Conservation (phyloP, 2,888 invertebrate species). For the Hololepta plana region DNA sequence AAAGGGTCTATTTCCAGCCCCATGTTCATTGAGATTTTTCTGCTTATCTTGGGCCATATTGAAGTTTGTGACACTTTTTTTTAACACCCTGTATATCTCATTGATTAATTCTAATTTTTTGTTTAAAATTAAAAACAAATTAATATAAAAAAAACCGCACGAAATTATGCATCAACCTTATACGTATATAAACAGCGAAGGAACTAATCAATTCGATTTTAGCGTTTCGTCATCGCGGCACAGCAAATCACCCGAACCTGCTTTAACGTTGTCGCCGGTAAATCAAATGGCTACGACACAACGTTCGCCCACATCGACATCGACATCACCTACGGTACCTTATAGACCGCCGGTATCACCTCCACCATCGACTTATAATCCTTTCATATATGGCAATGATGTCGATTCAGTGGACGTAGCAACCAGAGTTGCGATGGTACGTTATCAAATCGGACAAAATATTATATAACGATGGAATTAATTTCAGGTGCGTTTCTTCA, state of each 20-base stretch:
- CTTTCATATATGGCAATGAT: constrained; percentile 83
- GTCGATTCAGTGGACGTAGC: constrained; percentile 98
- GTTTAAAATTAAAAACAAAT: too few relatives aligned
- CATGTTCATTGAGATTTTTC: too few relatives aligned
- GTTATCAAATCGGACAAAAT: constrained; percentile 2
- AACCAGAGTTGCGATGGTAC: constrained; percentile 90
- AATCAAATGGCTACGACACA: constrained; percentile 12
- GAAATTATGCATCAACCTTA: too few relatives aligned
- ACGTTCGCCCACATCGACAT: constrained; percentile 10
- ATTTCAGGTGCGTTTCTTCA: constrained; percentile 80
- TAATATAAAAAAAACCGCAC: too few relatives aligned
- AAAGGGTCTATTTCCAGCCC: too few relatives aligned
- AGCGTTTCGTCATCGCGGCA: constrained; percentile 26
- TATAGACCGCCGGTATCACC: constrained; percentile 39
- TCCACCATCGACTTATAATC: constrained; percentile 44
- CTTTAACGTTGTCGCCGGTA: constrained; percentile 15
- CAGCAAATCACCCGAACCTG: constrained; percentile 17
- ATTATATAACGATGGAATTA: constrained; percentile 8
- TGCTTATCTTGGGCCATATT: too few relatives aligned
- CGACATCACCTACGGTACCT: too few relatives aligned
- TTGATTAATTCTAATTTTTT: too few relatives aligned
- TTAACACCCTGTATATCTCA: too few relatives aligned
- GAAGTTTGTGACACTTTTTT: too few relatives aligned
- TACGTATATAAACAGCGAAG: too few relatives aligned
- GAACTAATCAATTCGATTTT: constrained; percentile 8